Percentiles rank a stretch among this genome's conserved stretches.
phyloP scores from a whole-genome alignment of 2,113 vertebrate species.

The Thamnaconus septentrionalis region DNA sequence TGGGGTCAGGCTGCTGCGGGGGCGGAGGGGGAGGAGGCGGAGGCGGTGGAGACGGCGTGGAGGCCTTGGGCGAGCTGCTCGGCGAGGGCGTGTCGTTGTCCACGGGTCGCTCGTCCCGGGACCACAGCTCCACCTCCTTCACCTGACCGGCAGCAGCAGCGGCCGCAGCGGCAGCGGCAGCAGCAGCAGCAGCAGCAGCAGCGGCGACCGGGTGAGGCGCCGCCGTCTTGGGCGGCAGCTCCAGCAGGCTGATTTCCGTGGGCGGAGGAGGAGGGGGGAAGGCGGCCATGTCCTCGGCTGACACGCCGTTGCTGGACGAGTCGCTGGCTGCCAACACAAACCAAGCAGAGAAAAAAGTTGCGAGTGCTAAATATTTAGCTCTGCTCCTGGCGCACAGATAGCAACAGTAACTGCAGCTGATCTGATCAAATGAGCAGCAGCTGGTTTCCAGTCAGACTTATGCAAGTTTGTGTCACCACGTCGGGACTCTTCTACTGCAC shows the following conservation, averaged over 20 bases:
- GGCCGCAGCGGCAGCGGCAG: slow-evolving; percentile 66
- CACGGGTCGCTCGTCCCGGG: slow-evolving; percentile 64
- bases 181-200: slow-evolving; percentile 55
- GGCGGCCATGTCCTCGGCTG: slow-evolving; percentile 76
- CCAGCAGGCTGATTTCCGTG: slow-evolving; percentile 83
- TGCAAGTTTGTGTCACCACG: slow-evolving; percentile 52
- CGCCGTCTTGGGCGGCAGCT: slow-evolving; percentile 84
- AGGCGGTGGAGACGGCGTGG: slow-evolving; percentile 17
- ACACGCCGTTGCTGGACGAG: slow-evolving; percentile 74
- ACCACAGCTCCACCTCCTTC: slow-evolving; percentile 65
- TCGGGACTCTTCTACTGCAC: slow-evolving; percentile 24
- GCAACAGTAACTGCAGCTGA: slow-evolving; percentile 26
- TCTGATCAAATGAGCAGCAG: slow-evolving; percentile 35
- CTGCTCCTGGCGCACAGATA: slow-evolving; percentile 9
- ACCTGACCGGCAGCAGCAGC: slow-evolving; percentile 38
- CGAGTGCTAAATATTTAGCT: slow-evolving; percentile 28
- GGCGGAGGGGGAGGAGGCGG: slow-evolving; percentile 36
- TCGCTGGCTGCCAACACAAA: slow-evolving; percentile 75
- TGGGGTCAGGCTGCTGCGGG: slow-evolving; percentile 41
- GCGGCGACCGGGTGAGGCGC: slow-evolving; percentile 52
- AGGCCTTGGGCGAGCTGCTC: slow-evolving; percentile 40
- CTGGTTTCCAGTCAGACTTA: slow-evolving; percentile 54
- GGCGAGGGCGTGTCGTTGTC: slow-evolving; percentile 35
- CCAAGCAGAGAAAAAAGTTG: slow-evolving; percentile 22
- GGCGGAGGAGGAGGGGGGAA: slow-evolving; percentile 82